A percentile compares a stretch with the other conserved stretches of the same genome.
Evolutionary conservation across 2,113 vertebrate species (phyloP).

Genomic region (Notiomystis cincta): DNA sequence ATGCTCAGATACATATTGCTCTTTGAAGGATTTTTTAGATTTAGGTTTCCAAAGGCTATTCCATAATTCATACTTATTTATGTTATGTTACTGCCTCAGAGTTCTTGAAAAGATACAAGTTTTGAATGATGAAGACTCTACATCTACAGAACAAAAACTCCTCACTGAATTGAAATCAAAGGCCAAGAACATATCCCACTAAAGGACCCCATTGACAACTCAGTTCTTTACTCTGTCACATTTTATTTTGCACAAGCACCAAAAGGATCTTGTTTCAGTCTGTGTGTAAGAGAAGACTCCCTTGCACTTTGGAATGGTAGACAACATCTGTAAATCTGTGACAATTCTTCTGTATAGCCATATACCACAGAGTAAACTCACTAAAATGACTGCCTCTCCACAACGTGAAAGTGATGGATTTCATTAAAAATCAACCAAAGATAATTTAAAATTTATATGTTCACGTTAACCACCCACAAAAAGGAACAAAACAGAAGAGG

Average conservation of each 20-base stretch:
- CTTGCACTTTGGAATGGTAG: fast-evolving
- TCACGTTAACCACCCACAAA: neutral
- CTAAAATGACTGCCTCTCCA: neutral
- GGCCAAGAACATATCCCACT: neutral
- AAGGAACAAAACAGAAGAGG: neutral
- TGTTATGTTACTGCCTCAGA: neutral
- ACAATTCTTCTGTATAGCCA: neutral
- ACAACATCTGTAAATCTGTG: neutral
- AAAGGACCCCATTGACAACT: neutral
- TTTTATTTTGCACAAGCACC: neutral
- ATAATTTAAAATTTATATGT: neutral
- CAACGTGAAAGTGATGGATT: neutral
- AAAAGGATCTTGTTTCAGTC: neutral
- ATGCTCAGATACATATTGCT: neutral
- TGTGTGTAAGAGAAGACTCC: neutral
- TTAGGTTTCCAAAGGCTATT: neutral
- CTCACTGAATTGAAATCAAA: neutral
- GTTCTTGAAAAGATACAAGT: neutral
- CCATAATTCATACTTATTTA: neutral
- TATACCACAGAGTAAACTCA: neutral
- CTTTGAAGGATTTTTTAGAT: neutral
- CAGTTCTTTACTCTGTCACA: neutral
- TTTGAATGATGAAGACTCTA: neutral
- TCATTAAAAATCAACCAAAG: neutral
- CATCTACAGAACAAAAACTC: neutral